These are phyloP conservation scores for Nicator chloris DNA, from an alignment of 2,113 vertebrate species.

Conservation along the genomic window DNA sequence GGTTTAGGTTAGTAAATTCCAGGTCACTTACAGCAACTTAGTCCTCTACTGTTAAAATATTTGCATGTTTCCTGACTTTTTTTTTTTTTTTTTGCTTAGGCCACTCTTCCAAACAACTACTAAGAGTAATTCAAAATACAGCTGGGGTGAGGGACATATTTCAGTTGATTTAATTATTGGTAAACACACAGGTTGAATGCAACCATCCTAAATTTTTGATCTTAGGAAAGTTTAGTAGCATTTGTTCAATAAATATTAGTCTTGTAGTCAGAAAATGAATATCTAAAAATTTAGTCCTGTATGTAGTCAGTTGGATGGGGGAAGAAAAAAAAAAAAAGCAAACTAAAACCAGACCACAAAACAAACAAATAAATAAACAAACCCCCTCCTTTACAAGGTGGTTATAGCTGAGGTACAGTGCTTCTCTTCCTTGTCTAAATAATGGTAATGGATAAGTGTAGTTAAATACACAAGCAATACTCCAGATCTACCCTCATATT, in stretches of 20 bases:
- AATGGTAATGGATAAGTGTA: not conserved
- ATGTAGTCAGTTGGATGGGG: not conserved
- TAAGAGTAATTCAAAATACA: not conserved
- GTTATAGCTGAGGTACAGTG: not conserved
- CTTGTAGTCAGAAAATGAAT: not conserved
- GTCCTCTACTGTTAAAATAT: not conserved
- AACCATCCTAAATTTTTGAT: not conserved
- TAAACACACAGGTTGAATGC: not conserved
- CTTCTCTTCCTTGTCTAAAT: not conserved
- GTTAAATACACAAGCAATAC: not conserved
- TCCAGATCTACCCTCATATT: not conserved
- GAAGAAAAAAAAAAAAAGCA: not conserved
- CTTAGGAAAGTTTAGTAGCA: not conserved
- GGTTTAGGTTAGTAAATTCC: not conserved
- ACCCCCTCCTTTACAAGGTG: not conserved
- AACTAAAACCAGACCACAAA: not conserved
- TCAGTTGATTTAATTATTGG: not conserved
- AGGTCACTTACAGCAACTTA: not conserved
- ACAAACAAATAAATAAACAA: not conserved
- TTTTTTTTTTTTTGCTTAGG: not conserved
- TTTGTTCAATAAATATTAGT: not conserved
- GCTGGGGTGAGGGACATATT: not conserved
- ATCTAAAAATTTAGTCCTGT: not conserved
- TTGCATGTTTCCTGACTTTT: not conserved
- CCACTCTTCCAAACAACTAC: not conserved